phyloP scores from a whole-genome alignment of 2,888 invertebrate genomes.

The Drosophila neotestacea region DNA sequence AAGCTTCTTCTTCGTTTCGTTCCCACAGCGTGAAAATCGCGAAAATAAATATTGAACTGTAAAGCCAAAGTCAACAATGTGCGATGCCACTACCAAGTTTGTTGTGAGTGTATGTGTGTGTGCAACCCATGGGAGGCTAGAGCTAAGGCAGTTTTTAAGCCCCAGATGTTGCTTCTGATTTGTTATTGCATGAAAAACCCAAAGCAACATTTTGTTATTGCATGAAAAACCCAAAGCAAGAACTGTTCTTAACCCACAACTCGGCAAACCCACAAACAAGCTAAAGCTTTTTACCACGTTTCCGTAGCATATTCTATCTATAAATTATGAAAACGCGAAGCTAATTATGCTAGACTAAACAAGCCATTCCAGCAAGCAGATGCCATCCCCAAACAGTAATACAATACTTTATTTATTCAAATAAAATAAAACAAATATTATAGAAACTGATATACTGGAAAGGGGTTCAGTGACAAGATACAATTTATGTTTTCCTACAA shows the following conservation, averaged over 20 bases:
- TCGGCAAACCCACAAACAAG: constrained; percentile 26
- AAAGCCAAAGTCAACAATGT: constrained; percentile 80
- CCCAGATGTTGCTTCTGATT: constrained; percentile 59
- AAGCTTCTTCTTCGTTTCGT: constrained; percentile 24
- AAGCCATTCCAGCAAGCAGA: constrained; percentile 29
- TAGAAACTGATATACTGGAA: background rate
- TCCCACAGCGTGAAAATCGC: constrained; percentile 78
- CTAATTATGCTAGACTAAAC: constrained; percentile 43
- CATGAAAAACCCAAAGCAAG: constrained; percentile 29
- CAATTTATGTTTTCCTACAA: background rate
- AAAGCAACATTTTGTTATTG: constrained; percentile 31
- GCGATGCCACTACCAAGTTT: constrained; percentile 15
- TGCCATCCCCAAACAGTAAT: background rate
- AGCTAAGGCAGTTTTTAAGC: constrained; percentile 44
- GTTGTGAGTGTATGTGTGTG: constrained; percentile 7
- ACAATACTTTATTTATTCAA: constrained; percentile 12
- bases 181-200: constrained; percentile 24
- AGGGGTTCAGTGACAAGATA: background rate
- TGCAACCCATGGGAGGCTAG: constrained; percentile 24
- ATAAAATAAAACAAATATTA: background rate
- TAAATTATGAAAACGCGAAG: constrained; percentile 55
- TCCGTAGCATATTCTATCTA: constrained; percentile 33
- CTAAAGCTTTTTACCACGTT: constrained; percentile 48
- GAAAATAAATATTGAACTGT: constrained; percentile 84
- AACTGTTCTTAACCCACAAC: constrained; percentile 38